Evolutionary conservation across 2,888 invertebrate species (phyloP).

Genomic region (Mycalesis mineus): DNA sequence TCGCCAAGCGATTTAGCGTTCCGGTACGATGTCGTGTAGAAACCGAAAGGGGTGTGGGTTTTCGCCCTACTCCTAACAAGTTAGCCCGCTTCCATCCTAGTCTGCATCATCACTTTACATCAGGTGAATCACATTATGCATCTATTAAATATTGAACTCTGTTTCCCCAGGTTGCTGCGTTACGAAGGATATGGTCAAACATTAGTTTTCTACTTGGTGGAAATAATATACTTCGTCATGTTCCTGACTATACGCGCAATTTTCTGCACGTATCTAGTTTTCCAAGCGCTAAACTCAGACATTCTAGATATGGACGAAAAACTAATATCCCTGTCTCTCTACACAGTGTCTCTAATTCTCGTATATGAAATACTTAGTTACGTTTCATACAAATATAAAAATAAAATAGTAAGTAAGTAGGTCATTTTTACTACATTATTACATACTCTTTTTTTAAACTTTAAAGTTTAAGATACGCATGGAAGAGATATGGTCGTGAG

Average conservation of each 20-base stretch:
- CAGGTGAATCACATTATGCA: background rate
- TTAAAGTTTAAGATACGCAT: too few species aligned
- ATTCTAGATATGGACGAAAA: conserved; percentile 63
- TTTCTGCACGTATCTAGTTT: conserved; percentile 71
- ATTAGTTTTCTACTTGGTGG: conserved; percentile 60
- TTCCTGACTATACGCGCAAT: conserved; percentile 73
- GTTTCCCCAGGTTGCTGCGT: conserved; percentile 69
- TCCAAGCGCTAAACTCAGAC: conserved; percentile 55
- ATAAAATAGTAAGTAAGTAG: conserved; percentile 52
- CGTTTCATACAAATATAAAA: conserved; percentile 56
- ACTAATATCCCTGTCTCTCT: conserved; percentile 54
- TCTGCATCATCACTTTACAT: too few species aligned
- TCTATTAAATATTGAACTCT: background rate
- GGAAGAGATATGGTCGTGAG: too few species aligned
- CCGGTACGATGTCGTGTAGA: too few species aligned
- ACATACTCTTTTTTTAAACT: background rate
- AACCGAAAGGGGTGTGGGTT: too few species aligned
- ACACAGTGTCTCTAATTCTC: conserved; percentile 62
- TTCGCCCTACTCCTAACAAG: too few species aligned
- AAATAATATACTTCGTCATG: conserved; percentile 66
- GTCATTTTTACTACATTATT: background rate
- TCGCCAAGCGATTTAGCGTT: too few species aligned
- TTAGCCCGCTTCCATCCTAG: too few species aligned
- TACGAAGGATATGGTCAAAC: conserved; percentile 68
- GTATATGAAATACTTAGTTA: conserved; percentile 67